phyloP scores from a whole-genome alignment of 2,888 invertebrate genomes.

The Coelinius sp. region DNA sequence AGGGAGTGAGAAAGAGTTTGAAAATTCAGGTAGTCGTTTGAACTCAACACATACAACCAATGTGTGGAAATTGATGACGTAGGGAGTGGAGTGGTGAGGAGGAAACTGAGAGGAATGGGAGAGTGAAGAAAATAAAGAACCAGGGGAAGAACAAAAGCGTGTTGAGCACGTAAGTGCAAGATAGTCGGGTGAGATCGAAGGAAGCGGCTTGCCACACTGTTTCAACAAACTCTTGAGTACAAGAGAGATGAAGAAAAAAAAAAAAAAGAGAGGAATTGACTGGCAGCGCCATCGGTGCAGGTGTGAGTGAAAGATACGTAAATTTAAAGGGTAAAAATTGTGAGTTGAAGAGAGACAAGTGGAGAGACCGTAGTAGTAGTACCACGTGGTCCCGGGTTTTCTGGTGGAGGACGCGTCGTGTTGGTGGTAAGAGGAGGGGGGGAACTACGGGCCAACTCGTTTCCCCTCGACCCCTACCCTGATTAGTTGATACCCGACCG shows the following conservation, averaged over 20 bases:
- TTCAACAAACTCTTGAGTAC: not conserved
- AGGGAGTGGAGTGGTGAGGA: not conserved
- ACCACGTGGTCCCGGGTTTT: constrained; percentile 44
- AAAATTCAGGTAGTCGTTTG: no score
- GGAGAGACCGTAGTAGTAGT: constrained; percentile 25
- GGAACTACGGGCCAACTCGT: constrained; percentile 31
- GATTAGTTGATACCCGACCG: constrained; percentile 60
- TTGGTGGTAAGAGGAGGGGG: constrained; percentile 20
- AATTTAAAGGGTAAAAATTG: not conserved
- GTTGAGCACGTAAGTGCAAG: constrained; percentile 51
- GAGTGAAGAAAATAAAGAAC: not conserved
- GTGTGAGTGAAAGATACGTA: not conserved
- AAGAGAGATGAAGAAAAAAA: constrained; percentile 23
- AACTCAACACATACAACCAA: no score
- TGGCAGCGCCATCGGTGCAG: not conserved
- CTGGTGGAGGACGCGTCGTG: constrained; percentile 28
- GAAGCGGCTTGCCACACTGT: constrained; percentile 9
- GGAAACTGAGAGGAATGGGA: not conserved
- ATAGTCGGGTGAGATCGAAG: constrained; percentile 39
- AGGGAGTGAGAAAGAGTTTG: no score
- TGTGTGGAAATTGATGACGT: no score
- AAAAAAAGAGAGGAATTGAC: constrained; percentile 35
- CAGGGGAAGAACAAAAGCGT: constrained; percentile 48
- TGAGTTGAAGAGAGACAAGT: constrained; percentile 20
- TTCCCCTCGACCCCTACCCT: constrained; percentile 39